Evolutionary conservation across 1,140 invertebrate genomes (phyloP).

Genomic region (Diuraphis noxia): DNA sequence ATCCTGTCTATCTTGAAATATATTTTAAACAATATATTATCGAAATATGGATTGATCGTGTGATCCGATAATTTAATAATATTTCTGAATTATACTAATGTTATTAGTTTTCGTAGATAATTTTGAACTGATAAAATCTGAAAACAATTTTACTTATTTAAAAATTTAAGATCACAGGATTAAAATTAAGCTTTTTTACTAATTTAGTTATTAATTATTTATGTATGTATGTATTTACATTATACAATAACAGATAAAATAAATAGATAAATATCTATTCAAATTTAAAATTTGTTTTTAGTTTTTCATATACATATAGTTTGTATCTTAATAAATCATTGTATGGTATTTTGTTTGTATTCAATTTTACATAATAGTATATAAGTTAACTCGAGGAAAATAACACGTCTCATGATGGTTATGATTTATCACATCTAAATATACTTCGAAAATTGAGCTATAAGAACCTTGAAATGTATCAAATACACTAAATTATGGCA

Average conservation of each 20-base stretch:
- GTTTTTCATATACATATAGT: neutral
- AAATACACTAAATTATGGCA: neutral
- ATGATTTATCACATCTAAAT: neutral
- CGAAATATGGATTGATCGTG: neutral
- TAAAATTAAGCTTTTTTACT: neutral
- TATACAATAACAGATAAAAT: too few species aligned
- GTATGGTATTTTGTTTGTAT: neutral
- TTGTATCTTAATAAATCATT: neutral
- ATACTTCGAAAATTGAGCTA: neutral
- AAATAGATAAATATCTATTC: neutral
- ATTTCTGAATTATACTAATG: too few species aligned
- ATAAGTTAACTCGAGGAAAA: neutral
- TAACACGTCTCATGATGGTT: neutral
- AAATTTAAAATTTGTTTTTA: neutral
- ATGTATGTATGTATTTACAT: too few species aligned
- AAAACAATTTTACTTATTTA: neutral
- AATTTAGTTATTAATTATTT: too few species aligned
- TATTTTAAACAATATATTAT: neutral
- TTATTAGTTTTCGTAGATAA: neutral
- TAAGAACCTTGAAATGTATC: neutral
- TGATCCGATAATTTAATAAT: neutral
- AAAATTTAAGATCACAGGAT: neutral
- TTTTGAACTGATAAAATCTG: too few species aligned
- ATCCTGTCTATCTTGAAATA: neutral
- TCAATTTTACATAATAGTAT: neutral